Percentiles rank a stretch among this genome's conserved stretches.
Evolutionary conservation across 2,888 invertebrate species (phyloP).

Genomic region (Itoplectis maculator): DNA sequence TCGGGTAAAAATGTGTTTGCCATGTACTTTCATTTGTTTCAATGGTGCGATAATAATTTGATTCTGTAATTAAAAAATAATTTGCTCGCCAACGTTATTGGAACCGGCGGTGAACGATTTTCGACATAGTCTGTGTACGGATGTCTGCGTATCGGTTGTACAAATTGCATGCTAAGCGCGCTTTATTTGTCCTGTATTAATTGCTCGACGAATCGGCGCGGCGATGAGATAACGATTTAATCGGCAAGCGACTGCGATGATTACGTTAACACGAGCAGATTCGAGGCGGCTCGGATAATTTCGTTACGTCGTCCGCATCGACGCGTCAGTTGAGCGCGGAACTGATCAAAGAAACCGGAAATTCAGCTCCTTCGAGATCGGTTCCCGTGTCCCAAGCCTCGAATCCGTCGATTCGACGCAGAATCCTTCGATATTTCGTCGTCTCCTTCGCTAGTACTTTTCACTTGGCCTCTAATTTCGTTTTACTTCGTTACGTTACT

Average conservation of each 20-base stretch:
- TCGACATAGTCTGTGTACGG: neutral
- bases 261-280: slow-evolving; percentile 50
- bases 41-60: no score
- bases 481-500: neutral
- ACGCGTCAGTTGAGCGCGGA: slow-evolving; percentile 32
- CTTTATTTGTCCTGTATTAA: neutral
- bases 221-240: slow-evolving; percentile 51
- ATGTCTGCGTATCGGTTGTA: neutral
- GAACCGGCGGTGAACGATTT: neutral
- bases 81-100: neutral
- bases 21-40: neutral
- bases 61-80: no score
- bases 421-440: neutral
- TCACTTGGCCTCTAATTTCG: neutral
- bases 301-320: slow-evolving; percentile 47
- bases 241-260: slow-evolving; percentile 50
- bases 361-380: slow-evolving; percentile 8
- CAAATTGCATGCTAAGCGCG: neutral
- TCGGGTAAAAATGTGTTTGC: neutral
- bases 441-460: neutral
- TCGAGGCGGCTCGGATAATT: slow-evolving; percentile 53
- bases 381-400: neutral
- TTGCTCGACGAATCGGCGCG: neutral
- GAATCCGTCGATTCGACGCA: neutral
- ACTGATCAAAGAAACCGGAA: slow-evolving; percentile 40